Evolutionary conservation across 1,140 invertebrate species (phyloP).

Genomic region (Polypedilum pembai): DNA sequence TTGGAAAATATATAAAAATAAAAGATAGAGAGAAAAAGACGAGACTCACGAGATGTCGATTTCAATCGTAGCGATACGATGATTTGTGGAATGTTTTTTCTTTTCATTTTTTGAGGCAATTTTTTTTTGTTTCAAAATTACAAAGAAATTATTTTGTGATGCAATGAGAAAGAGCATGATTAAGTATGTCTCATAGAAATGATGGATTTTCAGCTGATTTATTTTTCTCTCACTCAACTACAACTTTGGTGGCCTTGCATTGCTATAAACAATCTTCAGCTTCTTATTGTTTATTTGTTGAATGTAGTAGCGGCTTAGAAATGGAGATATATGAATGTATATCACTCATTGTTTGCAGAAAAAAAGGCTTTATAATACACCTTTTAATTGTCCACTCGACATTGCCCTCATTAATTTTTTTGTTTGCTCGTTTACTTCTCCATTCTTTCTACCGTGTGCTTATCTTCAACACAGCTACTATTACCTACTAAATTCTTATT

Average conservation of each 20-base stretch:
- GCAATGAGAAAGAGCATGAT: neutral
- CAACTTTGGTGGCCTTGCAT: neutral
- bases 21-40: too few species aligned
- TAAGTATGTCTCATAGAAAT: neutral
- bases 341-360: too few species aligned
- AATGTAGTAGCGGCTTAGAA: neutral
- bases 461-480: neutral
- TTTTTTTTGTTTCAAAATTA: slow-evolving; percentile 19
- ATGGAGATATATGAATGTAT: too few species aligned
- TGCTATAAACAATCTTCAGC: neutral
- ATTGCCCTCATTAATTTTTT: slow-evolving; percentile 12
- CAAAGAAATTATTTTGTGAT: neutral
- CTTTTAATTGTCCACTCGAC: slow-evolving; percentile 16
- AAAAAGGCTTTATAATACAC: neutral
- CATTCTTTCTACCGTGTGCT: too few species aligned
- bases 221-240: neutral
- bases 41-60: neutral
- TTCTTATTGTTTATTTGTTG: neutral
- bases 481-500: neutral
- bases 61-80: neutral
- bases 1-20: neutral
- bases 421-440: too few species aligned
- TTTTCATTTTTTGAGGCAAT: neutral
- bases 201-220: neutral
- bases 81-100: neutral